Base-by-base conservation (phyloP, 1,140 invertebrate species). In the Drosophila sechellia region DNA sequence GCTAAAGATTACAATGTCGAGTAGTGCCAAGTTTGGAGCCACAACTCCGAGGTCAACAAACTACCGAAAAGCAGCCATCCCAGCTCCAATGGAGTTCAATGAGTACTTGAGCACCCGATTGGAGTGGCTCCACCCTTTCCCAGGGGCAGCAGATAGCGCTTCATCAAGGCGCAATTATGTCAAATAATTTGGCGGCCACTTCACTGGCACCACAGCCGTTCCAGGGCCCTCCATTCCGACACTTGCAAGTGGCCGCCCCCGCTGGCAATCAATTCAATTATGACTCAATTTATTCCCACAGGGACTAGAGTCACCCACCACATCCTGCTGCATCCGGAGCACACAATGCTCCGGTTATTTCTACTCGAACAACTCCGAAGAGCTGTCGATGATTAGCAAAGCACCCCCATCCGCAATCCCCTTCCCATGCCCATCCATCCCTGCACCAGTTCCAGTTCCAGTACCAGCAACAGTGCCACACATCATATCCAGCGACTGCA, bases 151-250 rank as follows among this genome's bases (percentile, higher is more conserved):
- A 77, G 81, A 85, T 77, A 77, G 42, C 65, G 61, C 73, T 34
- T 40, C 77, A 75, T 90, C 83, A 90, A 71, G 87, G 79, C 64
- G 78, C 77, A 86, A 90, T 90, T 90, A 90, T 72, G 77, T 73
- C 65, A 72, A 84, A 90, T 90, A 81, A 90, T 79, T 70, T 49
- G 61, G 56, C 75, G 78, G 61, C 71, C 81, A 81, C 70, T 87
- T 64, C 73, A 79, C 49, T 43, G 39, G 5, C 31, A 40, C 20
- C 34, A 17, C 5, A 50, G 43, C 58, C n/a, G 43, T 48, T 15
- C 42, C 5, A 15, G 15, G 25, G 12, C 46, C 48, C 45, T 52
- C 20, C 46, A 37, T 50, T 70, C 54, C 46, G 52, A 64, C 65
- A 66, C 65, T 78, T 54, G 63, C 76, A 87, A 87, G 84, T 89